Conservation (phyloP, 2,113 vertebrate genomes). For the Xiphophorus couchianus region DNA sequence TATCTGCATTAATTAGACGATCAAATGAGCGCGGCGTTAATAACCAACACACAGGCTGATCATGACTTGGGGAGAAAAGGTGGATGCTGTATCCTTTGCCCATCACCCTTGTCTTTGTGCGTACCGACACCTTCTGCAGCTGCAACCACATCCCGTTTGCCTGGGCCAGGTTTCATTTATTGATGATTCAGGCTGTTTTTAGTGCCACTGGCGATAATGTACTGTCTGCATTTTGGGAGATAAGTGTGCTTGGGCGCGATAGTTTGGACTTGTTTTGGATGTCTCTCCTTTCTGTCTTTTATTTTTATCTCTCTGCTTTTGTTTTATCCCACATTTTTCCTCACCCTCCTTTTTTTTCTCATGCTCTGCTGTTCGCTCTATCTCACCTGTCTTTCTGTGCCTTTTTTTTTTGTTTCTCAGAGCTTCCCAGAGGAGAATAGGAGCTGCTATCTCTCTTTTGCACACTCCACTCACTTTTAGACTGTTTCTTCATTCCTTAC, state of each 20-base stretch:
- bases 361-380: constrained; percentile 48
- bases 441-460: constrained; percentile 65
- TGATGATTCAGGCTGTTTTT: constrained; percentile 63
- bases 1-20: constrained; percentile 74
- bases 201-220: constrained; percentile 58
- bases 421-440: constrained; percentile 56
- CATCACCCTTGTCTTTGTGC: constrained; percentile 26
- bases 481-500: constrained; percentile 23
- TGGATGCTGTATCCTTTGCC: constrained; percentile 15
- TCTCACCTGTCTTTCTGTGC: constrained; percentile 54
- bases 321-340: constrained; percentile 37
- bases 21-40: constrained; percentile 51
- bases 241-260: constrained; percentile 56
- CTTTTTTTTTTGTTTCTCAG: neutral
- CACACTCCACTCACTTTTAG: constrained; percentile 61
- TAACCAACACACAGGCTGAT: constrained; percentile 54
- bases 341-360: constrained; percentile 13
- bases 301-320: constrained; percentile 55
- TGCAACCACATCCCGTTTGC: constrained; percentile 48
- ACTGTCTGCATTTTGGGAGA: constrained; percentile 68
- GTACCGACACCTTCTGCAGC: constrained; percentile 25
- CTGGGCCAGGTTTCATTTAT: constrained; percentile 57
- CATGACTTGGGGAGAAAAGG: constrained; percentile 36
- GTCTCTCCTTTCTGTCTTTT: constrained; percentile 41
- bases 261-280: constrained; percentile 56